Conservation (phyloP, 1,140 invertebrate genomes). For the Maconellicoccus hirsutus region DNA sequence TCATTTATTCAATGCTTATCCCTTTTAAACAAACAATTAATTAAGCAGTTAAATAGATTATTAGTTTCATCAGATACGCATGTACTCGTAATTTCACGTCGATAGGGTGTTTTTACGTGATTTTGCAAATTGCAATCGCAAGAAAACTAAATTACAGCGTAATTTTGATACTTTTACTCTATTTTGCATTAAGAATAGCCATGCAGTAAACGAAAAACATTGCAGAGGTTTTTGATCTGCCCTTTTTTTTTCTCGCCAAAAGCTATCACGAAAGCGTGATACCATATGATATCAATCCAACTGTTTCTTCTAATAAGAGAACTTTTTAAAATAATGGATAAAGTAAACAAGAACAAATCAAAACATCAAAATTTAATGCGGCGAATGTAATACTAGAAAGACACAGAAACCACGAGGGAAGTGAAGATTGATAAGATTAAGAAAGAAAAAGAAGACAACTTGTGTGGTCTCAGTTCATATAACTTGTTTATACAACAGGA, state of each 20-base stretch:
- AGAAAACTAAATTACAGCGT: too few species aligned
- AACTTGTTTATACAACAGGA: constrained; percentile 18
- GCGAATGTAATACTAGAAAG: constrained; percentile 17
- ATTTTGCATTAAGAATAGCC: too few species aligned
- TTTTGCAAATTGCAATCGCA: too few species aligned
- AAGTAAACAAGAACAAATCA: constrained; percentile 14
- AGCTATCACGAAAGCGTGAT: constrained; percentile 8
- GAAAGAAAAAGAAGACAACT: constrained; percentile 17
- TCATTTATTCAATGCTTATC: too few species aligned
- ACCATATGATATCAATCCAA: neutral
- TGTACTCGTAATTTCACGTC: too few species aligned
- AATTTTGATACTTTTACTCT: too few species aligned
- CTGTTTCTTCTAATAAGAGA: neutral
- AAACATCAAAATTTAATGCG: constrained; percentile 19
- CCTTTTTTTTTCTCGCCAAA: neutral
- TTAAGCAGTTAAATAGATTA: too few species aligned
- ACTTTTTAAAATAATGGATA: constrained; percentile 19
- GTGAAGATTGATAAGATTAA: constrained; percentile 21
- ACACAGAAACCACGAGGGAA: constrained; percentile 19
- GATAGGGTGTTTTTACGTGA: too few species aligned
- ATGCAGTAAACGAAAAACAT: too few species aligned
- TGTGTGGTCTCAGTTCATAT: constrained; percentile 19
- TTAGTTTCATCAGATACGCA: too few species aligned
- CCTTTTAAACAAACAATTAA: too few species aligned
- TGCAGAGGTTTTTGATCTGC: too few species aligned